These are phyloP conservation scores for Egretta garzetta DNA, from an alignment of 2,113 vertebrate species.

Conservation along the genomic window DNA sequence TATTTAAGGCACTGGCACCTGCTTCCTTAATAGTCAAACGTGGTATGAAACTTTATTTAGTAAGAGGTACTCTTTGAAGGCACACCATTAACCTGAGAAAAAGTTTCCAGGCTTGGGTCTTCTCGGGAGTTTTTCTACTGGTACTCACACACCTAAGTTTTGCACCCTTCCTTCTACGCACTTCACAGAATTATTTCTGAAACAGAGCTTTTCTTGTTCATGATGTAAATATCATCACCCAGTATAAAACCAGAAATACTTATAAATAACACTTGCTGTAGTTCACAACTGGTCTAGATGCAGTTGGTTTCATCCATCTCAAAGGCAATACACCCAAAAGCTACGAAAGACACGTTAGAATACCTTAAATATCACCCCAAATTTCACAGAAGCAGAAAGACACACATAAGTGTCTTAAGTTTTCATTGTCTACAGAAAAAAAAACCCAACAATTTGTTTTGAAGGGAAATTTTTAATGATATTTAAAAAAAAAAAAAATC, in stretches of 20 bases:
- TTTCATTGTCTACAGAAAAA: neutral
- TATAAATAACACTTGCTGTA: neutral
- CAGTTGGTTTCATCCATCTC: neutral
- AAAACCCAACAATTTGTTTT: neutral
- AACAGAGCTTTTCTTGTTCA: neutral
- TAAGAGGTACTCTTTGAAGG: neutral
- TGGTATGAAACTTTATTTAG: neutral
- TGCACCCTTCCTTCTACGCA: neutral
- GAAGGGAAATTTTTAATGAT: neutral
- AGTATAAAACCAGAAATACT: neutral
- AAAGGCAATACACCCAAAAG: neutral
- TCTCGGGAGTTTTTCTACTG: neutral
- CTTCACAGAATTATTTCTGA: neutral
- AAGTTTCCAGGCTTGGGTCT: neutral
- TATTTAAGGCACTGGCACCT: neutral
- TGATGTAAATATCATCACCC: neutral
- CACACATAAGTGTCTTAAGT: neutral
- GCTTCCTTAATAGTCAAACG: neutral
- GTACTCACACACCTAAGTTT: neutral
- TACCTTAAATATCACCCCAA: neutral
- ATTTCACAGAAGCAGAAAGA: neutral
- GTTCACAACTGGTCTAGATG: neutral
- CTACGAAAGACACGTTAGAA: neutral
- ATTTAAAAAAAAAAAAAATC: neutral
- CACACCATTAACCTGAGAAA: neutral